Evolutionary conservation across 2,113 vertebrate genomes (phyloP).

Genomic region (Vicugna pacos): DNA sequence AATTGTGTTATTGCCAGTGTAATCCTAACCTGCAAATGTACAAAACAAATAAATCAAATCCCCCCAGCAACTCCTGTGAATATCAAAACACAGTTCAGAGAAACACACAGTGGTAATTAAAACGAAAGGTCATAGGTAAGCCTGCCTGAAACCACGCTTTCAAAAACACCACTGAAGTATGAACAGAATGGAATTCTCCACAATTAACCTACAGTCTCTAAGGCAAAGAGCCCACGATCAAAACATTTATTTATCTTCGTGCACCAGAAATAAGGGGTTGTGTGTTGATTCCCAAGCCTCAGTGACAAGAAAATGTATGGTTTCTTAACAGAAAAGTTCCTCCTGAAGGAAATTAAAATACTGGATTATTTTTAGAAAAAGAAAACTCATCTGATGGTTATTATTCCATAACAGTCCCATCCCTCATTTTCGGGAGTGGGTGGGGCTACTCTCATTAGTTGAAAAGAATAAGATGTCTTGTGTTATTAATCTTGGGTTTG

Average conservation of each 20-base stretch:
- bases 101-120: slow-evolving; percentile 56
- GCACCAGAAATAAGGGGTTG: slow-evolving; percentile 57
- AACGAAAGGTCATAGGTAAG: slow-evolving; percentile 29
- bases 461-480: slow-evolving; percentile 50
- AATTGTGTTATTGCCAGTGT: slow-evolving; percentile 42
- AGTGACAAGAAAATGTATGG: slow-evolving; percentile 67
- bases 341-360: slow-evolving; percentile 58
- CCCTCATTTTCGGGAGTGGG: background rate
- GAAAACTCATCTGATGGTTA: slow-evolving; percentile 37
- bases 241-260: slow-evolving; percentile 68
- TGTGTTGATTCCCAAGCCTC: slow-evolving; percentile 25
- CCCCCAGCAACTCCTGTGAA: slow-evolving; percentile 13
- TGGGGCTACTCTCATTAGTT: background rate
- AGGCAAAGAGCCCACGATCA: slow-evolving; percentile 67
- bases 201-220: slow-evolving; percentile 72
- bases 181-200: background rate
- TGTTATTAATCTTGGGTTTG: slow-evolving; percentile 53
- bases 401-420: background rate
- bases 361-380: slow-evolving; percentile 56
- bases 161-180: slow-evolving; percentile 26
- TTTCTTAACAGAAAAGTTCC: slow-evolving; percentile 75
- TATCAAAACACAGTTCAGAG: slow-evolving; percentile 62
- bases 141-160: background rate
- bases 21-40: slow-evolving; percentile 41
- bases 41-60: slow-evolving; percentile 61